Conservation (phyloP, 2,888 invertebrate species). For the Coelinius sp. region DNA sequence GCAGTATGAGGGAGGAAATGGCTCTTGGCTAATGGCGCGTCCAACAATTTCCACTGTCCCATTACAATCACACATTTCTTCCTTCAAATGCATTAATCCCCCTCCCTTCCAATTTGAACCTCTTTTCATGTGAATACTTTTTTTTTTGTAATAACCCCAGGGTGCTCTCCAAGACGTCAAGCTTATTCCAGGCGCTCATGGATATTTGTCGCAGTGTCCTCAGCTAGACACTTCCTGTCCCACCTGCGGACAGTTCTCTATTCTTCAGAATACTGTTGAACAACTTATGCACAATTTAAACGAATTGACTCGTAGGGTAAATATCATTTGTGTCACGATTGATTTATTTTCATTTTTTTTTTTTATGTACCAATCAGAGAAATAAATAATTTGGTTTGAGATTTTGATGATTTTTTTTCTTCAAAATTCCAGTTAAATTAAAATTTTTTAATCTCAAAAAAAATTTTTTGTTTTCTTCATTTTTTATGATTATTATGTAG, state of each 20-base stretch:
- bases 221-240: slow-evolving; percentile 89
- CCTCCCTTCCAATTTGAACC: not conserved
- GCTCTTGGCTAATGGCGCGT: slow-evolving; percentile 3
- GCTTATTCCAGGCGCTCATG: slow-evolving; percentile 88
- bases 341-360: no score
- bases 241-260: slow-evolving; percentile 90
- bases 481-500: no score
- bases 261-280: slow-evolving; percentile 86
- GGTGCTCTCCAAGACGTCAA: slow-evolving; percentile 90
- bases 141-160: slow-evolving; percentile 71
- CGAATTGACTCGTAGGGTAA: slow-evolving; percentile 88
- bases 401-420: no score
- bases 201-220: slow-evolving; percentile 89
- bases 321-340: slow-evolving; percentile 55
- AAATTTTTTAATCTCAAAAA: no score
- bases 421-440: no score
- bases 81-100: slow-evolving; percentile 5
- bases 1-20: slow-evolving; percentile 5
- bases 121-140: slow-evolving; percentile 10
- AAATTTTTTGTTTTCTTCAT: no score
- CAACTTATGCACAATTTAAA: slow-evolving; percentile 85
- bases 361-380: no score
- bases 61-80: not conserved
- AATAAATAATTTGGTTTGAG: no score
- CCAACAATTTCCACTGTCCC: slow-evolving; percentile 3